Percentiles rank a stretch among this genome's conserved stretches.
Conservation (phyloP, 2,888 invertebrate species). For the Mechanitis messenoides region DNA sequence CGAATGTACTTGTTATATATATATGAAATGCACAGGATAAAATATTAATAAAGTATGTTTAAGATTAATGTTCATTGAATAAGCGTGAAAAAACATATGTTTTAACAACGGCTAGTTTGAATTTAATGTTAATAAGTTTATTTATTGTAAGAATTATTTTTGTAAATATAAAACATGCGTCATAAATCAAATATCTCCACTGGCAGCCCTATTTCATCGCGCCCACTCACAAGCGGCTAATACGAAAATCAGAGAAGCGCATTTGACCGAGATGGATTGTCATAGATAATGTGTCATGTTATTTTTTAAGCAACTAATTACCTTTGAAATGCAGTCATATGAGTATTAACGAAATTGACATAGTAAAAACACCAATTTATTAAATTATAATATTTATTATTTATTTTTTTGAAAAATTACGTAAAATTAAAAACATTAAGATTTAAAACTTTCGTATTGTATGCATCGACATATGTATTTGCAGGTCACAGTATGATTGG, state of each 20-base stretch:
- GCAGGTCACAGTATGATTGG: slow-evolving; percentile 53
- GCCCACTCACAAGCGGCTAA: slow-evolving; percentile 56
- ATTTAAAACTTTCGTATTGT: background rate
- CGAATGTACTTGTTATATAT: too few relatives aligned
- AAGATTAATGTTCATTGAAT: too few relatives aligned
- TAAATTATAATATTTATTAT: background rate
- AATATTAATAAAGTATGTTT: too few relatives aligned
- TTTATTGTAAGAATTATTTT: background rate
- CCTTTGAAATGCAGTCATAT: slow-evolving; percentile 43
- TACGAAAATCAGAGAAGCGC: slow-evolving; percentile 58
- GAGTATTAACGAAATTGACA: slow-evolving; percentile 54
- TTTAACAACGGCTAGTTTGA: too few relatives aligned
- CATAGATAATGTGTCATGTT: slow-evolving; percentile 63
- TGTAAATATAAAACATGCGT: background rate
- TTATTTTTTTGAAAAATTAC: background rate
- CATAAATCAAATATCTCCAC: slow-evolving; percentile 1
- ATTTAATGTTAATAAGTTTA: too few relatives aligned
- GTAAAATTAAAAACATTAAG: background rate
- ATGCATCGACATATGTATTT: slow-evolving; percentile 7
- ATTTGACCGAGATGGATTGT: slow-evolving; percentile 59
- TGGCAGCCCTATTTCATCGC: slow-evolving; percentile 40
- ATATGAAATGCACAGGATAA: too few relatives aligned
- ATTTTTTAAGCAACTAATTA: slow-evolving; percentile 60
- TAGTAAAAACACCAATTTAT: slow-evolving; percentile 29
- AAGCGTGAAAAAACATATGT: too few relatives aligned